These are phyloP conservation scores for Batillaria attramentaria DNA, from an alignment of 1,140 invertebrate species.

Conservation along the genomic window DNA sequence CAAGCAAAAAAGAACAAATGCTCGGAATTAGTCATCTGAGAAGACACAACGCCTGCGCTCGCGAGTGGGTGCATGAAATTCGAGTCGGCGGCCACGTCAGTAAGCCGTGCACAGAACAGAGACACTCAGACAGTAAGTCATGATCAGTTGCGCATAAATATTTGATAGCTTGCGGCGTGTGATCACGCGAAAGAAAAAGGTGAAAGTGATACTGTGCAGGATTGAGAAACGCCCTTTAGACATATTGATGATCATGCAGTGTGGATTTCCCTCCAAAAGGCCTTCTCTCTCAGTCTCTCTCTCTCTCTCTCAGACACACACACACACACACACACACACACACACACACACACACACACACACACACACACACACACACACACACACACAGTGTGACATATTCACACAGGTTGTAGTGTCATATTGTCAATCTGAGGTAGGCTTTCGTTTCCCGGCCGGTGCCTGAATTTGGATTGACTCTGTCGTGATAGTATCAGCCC, in stretches of 20 bases:
- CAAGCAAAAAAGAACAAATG: too few species aligned
- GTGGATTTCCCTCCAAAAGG: not conserved
- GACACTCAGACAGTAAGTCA: too few species aligned
- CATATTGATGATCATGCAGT: not conserved
- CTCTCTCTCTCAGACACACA: not conserved
- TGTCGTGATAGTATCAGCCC: not conserved
- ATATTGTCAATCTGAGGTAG: not conserved
- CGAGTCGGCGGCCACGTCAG: too few species aligned
- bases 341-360: constrained; percentile 14
- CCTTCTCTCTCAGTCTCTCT: not conserved
- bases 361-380: not conserved
- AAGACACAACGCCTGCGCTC: too few species aligned
- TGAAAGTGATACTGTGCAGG: too few species aligned
- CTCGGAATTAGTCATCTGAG: too few species aligned
- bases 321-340: constrained; percentile 14
- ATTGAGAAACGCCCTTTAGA: too few species aligned
- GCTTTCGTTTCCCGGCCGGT: not conserved
- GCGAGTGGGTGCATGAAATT: too few species aligned
- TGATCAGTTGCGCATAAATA: too few species aligned
- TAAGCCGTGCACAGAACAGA: too few species aligned
- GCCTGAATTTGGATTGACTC: not conserved
- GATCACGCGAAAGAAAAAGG: too few species aligned
- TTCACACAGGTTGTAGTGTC: not conserved
- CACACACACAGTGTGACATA: not conserved
- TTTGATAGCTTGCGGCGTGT: too few species aligned